A percentile compares a stretch with the other conserved stretches of the same genome.
Conservation (phyloP, 64 coral and sea anemone species). For the Platygyra sinensis region DNA sequence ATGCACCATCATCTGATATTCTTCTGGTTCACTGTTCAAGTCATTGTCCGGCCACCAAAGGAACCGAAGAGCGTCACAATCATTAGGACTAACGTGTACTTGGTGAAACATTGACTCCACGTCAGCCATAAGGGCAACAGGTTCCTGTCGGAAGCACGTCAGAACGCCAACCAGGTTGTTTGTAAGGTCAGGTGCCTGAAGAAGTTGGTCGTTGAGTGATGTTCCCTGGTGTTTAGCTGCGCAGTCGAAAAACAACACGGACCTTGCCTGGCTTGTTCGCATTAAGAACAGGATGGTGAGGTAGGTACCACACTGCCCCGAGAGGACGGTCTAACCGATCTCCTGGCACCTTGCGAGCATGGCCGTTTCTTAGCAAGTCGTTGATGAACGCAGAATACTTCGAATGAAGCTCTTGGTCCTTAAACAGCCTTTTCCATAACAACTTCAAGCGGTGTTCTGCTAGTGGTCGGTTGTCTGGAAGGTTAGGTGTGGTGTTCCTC, state of each 20-base stretch:
- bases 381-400: constrained; percentile 33
- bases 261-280: background rate
- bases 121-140: constrained; percentile 13
- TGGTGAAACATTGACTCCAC: constrained; percentile 31
- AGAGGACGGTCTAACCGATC: background rate
- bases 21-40: background rate
- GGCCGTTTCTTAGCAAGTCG: constrained; percentile 30
- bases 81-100: background rate
- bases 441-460: constrained; percentile 4
- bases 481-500: constrained; percentile 4
- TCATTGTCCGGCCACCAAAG: no score
- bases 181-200: constrained; percentile 27
- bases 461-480: constrained; percentile 41
- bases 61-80: background rate
- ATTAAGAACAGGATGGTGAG: constrained; percentile 22
- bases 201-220: background rate
- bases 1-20: constrained; percentile 29
- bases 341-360: constrained; percentile 22
- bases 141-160: constrained; percentile 24
- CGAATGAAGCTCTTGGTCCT: background rate
- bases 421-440: constrained; percentile 2
- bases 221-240: no score
- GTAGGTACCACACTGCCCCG: constrained; percentile 27
- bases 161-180: constrained; percentile 9
- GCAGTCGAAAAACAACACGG: no score